Conservation (phyloP, 2,888 invertebrate species). For the Ischnura elegans region DNA sequence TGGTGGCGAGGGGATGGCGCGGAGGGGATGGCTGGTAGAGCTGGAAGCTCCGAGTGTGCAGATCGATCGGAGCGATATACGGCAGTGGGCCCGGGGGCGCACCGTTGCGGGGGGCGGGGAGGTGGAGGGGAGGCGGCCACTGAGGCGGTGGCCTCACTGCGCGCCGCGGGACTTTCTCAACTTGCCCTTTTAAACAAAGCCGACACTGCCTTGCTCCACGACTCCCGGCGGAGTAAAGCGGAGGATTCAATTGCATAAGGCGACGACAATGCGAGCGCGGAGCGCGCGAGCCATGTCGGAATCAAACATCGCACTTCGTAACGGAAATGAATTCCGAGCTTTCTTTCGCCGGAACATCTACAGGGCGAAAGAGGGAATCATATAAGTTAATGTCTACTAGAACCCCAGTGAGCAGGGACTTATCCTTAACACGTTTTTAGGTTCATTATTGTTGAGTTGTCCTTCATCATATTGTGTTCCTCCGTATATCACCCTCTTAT, state of each 20-base stretch:
- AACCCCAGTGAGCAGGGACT: too few species aligned
- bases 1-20: neutral
- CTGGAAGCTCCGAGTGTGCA: conserved; percentile 36
- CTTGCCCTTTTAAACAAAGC: conserved; percentile 39
- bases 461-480: too few species aligned
- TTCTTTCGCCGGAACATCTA: too few species aligned
- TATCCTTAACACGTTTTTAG: too few species aligned
- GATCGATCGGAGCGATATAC: conserved; percentile 64
- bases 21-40: conserved; percentile 17
- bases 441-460: too few species aligned
- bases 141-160: neutral
- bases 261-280: neutral
- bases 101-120: conserved; percentile 4
- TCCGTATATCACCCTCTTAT: too few species aligned
- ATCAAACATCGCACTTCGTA: neutral
- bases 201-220: neutral
- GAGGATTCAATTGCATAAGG: neutral
- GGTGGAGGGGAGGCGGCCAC: neutral
- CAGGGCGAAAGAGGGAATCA: too few species aligned
- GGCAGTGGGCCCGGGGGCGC: conserved; percentile 60
- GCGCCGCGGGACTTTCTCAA: conserved; percentile 59
- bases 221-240: neutral
- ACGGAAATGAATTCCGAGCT: neutral
- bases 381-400: too few species aligned
- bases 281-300: neutral